Conservation (phyloP, 2,888 invertebrate genomes). For the Tortrix viridana region DNA sequence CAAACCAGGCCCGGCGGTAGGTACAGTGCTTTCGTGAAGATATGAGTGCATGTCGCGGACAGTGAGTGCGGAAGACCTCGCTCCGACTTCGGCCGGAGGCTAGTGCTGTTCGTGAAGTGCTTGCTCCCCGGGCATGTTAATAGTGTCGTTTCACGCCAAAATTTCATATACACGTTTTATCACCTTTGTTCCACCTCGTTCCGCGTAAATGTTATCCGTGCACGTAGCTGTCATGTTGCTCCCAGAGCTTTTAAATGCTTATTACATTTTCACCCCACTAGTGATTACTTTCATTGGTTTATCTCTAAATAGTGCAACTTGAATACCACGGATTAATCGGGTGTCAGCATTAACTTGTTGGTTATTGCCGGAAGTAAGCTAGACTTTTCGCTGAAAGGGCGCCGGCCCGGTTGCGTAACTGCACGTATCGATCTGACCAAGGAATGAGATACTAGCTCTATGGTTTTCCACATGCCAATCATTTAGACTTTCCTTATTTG, state of each 20-base stretch:
- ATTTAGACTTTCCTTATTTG: conserved; percentile 46
- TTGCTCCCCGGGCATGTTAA: conserved; percentile 53
- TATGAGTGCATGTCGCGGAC: conserved; percentile 73
- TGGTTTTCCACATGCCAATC: conserved; percentile 58
- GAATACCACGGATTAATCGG: background rate
- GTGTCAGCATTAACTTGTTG: background rate
- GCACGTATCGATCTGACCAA: conserved; percentile 77
- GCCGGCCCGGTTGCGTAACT: conserved; percentile 80
- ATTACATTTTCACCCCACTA: conserved; percentile 14
- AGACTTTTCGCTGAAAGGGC: conserved; percentile 47
- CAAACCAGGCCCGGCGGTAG: conserved; percentile 53
- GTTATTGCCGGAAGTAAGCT: conserved; percentile 29
- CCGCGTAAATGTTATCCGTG: conserved; percentile 18
- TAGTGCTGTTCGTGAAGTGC: conserved; percentile 57
- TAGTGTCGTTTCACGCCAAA: conserved; percentile 50
- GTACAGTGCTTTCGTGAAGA: conserved; percentile 73
- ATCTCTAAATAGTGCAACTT: conserved; percentile 11
- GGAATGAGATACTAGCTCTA: conserved; percentile 64
- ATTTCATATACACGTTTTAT: conserved; percentile 59
- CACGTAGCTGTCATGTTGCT: conserved; percentile 28
- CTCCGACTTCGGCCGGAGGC: conserved; percentile 43
- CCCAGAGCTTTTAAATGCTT: conserved; percentile 8
- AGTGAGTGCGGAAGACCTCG: conserved; percentile 67
- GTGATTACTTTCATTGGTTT: conserved; percentile 18
- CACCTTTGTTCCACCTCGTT: conserved; percentile 58